Percentiles rank a stretch among this genome's conserved stretches.
phyloP scores from a whole-genome alignment of 2,888 invertebrate genomes.

The Eucera pruinosa region DNA sequence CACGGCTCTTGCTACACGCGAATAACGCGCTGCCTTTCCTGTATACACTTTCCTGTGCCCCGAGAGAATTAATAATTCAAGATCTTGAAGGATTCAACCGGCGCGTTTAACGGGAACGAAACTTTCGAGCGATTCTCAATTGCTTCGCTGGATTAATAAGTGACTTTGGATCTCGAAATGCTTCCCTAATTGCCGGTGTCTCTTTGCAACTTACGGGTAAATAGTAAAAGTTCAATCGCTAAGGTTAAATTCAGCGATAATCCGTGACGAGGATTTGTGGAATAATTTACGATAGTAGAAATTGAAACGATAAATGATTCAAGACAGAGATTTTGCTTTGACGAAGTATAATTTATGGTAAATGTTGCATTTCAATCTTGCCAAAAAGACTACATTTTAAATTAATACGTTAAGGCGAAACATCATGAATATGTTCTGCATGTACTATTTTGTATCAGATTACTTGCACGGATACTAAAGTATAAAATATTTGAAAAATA shows the following conservation, averaged over 20 bases:
- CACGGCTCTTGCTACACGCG: slow-evolving; percentile 2
- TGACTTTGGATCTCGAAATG: background rate
- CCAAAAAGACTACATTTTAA: no score
- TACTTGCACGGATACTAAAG: no score
- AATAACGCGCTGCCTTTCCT: slow-evolving; percentile 55
- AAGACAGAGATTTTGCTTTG: no score
- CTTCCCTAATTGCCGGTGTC: background rate
- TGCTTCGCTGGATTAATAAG: slow-evolving; percentile 45
- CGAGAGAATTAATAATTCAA: slow-evolving; percentile 75
- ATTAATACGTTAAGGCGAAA: no score
- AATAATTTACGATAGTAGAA: no score
- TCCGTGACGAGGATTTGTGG: background rate
- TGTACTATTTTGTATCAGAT: no score
- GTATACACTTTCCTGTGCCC: slow-evolving; percentile 46
- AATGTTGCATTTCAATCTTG: no score
- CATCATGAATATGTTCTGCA: no score
- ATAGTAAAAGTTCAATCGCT: background rate
- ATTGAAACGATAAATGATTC: no score
- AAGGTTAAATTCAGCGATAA: no score
- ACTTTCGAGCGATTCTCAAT: slow-evolving; percentile 43
- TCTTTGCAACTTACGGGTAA: background rate
- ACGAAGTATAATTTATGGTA: no score
- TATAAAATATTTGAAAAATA: no score
- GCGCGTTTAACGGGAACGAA: slow-evolving; percentile 37
- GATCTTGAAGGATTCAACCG: slow-evolving; percentile 46